phyloP scores from a whole-genome alignment of 2,113 vertebrate species.

The Nothobranchius furzeri region DNA sequence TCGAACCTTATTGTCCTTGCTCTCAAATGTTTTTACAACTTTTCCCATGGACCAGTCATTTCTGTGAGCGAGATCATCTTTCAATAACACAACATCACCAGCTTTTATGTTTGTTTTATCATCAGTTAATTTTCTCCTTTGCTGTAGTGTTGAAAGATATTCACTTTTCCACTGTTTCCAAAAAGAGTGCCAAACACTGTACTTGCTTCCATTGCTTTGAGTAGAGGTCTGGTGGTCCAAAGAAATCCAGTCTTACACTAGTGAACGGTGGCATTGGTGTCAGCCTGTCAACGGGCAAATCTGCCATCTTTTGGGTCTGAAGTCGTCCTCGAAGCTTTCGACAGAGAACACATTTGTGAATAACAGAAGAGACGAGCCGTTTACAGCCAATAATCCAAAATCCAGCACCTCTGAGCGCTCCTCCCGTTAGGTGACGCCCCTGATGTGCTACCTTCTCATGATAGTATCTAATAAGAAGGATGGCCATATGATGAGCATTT shows the following conservation, averaged over 20 bases:
- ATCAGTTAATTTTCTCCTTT: background rate
- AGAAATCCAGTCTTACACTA: too few relatives aligned
- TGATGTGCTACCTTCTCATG: background rate
- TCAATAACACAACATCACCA: background rate
- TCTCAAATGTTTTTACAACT: background rate
- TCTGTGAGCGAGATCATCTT: background rate
- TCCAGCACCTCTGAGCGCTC: background rate
- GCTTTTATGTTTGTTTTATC: background rate
- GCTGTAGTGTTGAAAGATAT: background rate
- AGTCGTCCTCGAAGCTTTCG: background rate
- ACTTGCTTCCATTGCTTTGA: constrained; percentile 3
- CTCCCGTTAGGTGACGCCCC: background rate
- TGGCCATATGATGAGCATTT: background rate
- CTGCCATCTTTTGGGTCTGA: background rate
- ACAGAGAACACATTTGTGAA: background rate
- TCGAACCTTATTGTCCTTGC: background rate
- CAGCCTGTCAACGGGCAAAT: too few relatives aligned
- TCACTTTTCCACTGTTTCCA: constrained; percentile 7
- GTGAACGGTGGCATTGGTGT: too few relatives aligned
- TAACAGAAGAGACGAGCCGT: background rate
- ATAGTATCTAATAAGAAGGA: background rate
- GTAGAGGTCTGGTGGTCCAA: too few relatives aligned
- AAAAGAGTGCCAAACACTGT: background rate
- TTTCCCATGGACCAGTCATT: background rate
- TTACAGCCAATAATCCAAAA: background rate